Evolutionary conservation across 2,113 vertebrate species (phyloP).

Genomic region (Tyrannus savana): DNA sequence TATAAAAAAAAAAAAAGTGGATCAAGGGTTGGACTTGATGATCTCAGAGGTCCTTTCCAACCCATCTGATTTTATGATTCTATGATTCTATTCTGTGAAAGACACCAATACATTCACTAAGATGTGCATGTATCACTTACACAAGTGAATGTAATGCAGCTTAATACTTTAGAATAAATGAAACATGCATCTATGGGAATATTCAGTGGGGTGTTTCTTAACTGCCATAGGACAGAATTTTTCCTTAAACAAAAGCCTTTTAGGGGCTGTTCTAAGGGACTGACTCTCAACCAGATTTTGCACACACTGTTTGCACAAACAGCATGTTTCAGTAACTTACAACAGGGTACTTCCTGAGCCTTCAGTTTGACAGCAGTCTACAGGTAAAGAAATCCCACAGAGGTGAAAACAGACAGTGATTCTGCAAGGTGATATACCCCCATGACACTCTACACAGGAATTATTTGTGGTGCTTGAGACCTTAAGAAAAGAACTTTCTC

Average conservation of each 20-base stretch:
- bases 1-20: not conserved
- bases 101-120: not conserved
- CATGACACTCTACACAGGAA: not conserved
- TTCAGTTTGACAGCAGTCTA: not conserved
- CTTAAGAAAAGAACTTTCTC: not conserved
- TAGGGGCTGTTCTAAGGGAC: not conserved
- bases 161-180: not conserved
- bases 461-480: not conserved
- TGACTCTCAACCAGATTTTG: not conserved
- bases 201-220: not conserved
- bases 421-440: not conserved
- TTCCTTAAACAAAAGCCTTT: not conserved
- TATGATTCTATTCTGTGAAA: not conserved
- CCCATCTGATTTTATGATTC: too few relatives aligned
- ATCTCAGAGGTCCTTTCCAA: too few relatives aligned
- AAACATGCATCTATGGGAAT: not conserved
- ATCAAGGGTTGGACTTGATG: too few relatives aligned
- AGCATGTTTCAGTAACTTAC: not conserved
- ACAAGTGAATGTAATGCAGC: rapidly evolving
- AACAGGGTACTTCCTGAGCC: not conserved
- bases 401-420: not conserved
- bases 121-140: not conserved
- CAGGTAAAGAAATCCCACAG: not conserved
- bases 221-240: not conserved
- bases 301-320: not conserved